Percentiles rank a stretch among this genome's conserved stretches.
Evolutionary conservation across 2,888 invertebrate genomes (phyloP).

Genomic region (Drosophila acutilabella): DNA sequence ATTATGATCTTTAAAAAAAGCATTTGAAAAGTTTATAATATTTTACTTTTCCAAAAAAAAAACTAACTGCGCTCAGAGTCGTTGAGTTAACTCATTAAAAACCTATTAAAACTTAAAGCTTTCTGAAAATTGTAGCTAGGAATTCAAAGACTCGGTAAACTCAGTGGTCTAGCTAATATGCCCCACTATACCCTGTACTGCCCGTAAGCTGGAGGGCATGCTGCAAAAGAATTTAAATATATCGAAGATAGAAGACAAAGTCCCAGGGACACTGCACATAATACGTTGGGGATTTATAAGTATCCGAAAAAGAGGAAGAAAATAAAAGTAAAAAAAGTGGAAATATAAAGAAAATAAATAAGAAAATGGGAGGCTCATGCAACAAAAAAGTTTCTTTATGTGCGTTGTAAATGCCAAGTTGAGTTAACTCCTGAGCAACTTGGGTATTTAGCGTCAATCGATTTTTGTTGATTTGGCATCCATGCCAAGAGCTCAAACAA

Average conservation of each 20-base stretch:
- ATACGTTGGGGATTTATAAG: slow-evolving; percentile 71
- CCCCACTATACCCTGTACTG: slow-evolving; percentile 2
- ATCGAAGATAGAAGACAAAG: slow-evolving; percentile 49
- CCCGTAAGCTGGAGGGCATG: slow-evolving; percentile 13
- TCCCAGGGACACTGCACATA: slow-evolving; percentile 46
- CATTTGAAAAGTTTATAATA: too few relatives aligned
- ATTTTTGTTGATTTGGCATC: slow-evolving; percentile 74
- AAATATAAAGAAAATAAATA: slow-evolving; percentile 28
- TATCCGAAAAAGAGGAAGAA: not conserved
- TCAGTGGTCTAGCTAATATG: slow-evolving; percentile 13
- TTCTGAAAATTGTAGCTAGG: not conserved
- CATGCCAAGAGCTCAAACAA: slow-evolving; percentile 14
- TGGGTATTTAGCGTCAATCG: slow-evolving; percentile 77
- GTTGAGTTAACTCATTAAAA: slow-evolving; percentile 4
- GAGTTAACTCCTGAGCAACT: slow-evolving; percentile 73
- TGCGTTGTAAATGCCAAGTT: slow-evolving; percentile 46
- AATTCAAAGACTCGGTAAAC: not conserved
- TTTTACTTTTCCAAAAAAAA: too few relatives aligned
- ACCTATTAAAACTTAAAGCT: not conserved
- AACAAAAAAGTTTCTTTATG: slow-evolving; percentile 27
- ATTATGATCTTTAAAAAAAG: too few relatives aligned
- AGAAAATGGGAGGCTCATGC: slow-evolving; percentile 1
- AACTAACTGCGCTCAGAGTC: not conserved
- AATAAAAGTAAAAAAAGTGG: slow-evolving; percentile 24
- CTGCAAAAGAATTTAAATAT: slow-evolving; percentile 68